These are phyloP conservation scores for Agrochola macilenta DNA, from an alignment of 2,888 invertebrate genomes.

Conservation along the genomic window DNA sequence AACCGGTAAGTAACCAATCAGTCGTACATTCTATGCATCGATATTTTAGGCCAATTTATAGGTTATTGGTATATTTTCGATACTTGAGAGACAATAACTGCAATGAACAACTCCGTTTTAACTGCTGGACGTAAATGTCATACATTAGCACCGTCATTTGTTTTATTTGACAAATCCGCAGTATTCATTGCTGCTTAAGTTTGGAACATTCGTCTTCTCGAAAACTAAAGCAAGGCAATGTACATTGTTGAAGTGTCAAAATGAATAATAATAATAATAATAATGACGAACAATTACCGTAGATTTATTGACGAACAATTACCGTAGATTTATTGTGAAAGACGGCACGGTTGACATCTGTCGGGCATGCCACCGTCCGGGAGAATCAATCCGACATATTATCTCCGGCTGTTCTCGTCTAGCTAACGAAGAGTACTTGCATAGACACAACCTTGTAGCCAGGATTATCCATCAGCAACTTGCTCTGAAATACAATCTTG, in stretches of 20 bases:
- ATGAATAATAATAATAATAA: too few species aligned
- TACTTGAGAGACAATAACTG: constrained; percentile 7
- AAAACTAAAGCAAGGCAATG: neutral
- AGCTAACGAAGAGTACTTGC: too few species aligned
- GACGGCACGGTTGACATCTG: too few species aligned
- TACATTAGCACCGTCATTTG: neutral
- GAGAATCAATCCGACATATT: too few species aligned
- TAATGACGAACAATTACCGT: too few species aligned
- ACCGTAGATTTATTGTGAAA: too few species aligned
- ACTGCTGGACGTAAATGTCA: neutral
- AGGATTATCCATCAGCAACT: too few species aligned
- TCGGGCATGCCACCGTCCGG: too few species aligned
- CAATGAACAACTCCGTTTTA: neutral
- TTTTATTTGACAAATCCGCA: neutral
- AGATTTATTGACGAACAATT: too few species aligned
- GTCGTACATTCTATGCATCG: constrained; percentile 46
- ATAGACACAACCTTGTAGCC: too few species aligned
- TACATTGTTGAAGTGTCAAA: neutral
- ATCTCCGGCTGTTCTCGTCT: too few species aligned
- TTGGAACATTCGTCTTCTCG: neutral
- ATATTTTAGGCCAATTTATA: constrained; percentile 49
- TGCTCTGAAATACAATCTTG: too few species aligned
- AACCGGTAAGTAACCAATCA: constrained; percentile 47
- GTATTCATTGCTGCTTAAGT: neutral
- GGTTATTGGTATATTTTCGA: constrained; percentile 16